These are phyloP conservation scores for Incurvaria masculella DNA, from an alignment of 2,888 invertebrate genomes.

Conservation along the genomic window DNA sequence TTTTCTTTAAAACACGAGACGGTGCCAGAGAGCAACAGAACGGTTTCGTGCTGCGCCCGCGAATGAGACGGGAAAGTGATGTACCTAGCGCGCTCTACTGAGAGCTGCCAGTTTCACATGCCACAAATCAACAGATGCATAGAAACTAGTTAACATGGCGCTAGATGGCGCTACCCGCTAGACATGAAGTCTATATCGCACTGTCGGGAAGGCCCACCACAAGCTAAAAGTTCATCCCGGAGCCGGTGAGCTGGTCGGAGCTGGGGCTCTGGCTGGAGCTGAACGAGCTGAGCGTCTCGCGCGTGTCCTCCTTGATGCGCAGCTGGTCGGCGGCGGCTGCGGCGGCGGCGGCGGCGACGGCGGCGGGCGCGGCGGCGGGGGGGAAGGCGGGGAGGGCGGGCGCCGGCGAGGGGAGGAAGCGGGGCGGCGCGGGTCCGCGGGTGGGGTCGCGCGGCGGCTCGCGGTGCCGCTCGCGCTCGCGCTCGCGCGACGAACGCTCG, in stretches of 20 bases:
- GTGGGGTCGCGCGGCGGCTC: conserved; percentile 30
- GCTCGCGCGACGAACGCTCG: conserved; percentile 38
- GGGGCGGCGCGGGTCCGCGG: conserved; percentile 28
- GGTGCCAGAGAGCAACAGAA: too few species aligned
- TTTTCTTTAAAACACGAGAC: too few species aligned
- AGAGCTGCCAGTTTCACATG: too few species aligned
- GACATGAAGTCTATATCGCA: too few species aligned
- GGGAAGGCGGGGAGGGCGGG: too few species aligned
- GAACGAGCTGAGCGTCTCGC: conserved; percentile 72
- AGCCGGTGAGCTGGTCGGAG: conserved; percentile 37
- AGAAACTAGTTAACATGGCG: too few species aligned
- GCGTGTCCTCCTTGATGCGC: conserved; percentile 69
- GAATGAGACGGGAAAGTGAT: too few species aligned
- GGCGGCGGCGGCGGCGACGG: conserved; percentile 30
- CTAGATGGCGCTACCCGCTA: too few species aligned
- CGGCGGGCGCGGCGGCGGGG: conserved; percentile 30
- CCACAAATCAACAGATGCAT: too few species aligned
- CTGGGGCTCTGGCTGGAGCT: conserved; percentile 75
- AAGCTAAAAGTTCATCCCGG: conserved; percentile 39
- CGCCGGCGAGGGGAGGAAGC: conserved; percentile 32
- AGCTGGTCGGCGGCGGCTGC: conserved; percentile 48
- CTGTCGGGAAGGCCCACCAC: too few species aligned
- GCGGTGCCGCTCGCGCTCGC: conserved; percentile 52
- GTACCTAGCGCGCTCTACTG: too few species aligned
- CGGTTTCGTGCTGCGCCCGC: too few species aligned